Evolutionary conservation across 2,888 invertebrate genomes (phyloP), one percentile per base, ranked within the genome.

Genomic region (Scaptomyza reducta): DNA sequence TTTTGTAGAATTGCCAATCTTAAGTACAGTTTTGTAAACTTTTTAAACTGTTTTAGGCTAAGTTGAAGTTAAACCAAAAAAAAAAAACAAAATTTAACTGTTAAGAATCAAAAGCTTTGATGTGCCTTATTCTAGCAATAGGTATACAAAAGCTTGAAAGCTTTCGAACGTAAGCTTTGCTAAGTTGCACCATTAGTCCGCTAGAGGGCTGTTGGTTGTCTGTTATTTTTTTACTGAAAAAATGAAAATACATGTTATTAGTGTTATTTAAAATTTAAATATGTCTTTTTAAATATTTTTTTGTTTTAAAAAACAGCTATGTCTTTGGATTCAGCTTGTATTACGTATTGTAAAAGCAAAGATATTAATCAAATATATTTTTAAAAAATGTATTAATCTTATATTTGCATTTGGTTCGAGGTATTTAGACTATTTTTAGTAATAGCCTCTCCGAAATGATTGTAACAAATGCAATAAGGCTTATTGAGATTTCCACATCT

Each of bases 91-190:
- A 49, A 59, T 71, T 33, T 76, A 59, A 63, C 46, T 60, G 57
- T 55, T 74, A 76, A 67, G 59, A 54, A 63, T 0, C 40, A 40
- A 16, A 71, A 71, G 74, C 62, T 77, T 50, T 29, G 18, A 40
- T 51, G 53, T 60, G 51, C 45, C 54, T 44, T 51, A 58, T 47
- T 61, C 40, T 22, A 45, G 33, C 29, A 42, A 22, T 40, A 49
- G 40, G 14, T 25, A 4, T 25, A 11, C 22, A 18, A 33, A 6
- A 3, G 4, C 1, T 22, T 11, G 22, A 38, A 16, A 65, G 56
- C 56, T 69, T 49, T 53, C n/a, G 7, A 9, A n/a, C 4, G 13
- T 46, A 45, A 76, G 53, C 59, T 74, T 54, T 67, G 16, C 27
- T 27, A 22, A 27, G 72, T 54, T 74, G 59, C 55, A n/a, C 27